A percentile compares a stretch with the other conserved stretches of the same genome.
Conservation (phyloP, 2,888 invertebrate genomes). For the Tetragnatha montana region DNA sequence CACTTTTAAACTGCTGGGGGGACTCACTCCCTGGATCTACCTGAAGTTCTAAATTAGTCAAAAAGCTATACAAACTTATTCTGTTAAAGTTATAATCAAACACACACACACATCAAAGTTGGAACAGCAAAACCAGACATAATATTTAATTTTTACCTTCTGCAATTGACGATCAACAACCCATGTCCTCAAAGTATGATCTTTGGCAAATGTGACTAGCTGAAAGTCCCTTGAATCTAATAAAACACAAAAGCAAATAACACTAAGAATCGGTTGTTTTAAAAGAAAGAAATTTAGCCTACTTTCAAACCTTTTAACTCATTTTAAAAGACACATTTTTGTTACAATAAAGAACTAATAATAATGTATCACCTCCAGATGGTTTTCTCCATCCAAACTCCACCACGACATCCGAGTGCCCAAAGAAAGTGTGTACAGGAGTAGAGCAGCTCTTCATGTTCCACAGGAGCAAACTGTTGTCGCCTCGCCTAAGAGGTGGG, state of each 20-base stretch:
- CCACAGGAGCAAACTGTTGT: slow-evolving; percentile 88
- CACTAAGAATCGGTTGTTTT: background rate
- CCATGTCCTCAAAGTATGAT: slow-evolving; percentile 94
- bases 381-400: slow-evolving; percentile 94
- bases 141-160: slow-evolving; percentile 78
- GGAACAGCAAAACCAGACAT: too few species aligned
- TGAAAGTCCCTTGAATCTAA: slow-evolving; percentile 81
- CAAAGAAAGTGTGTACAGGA: slow-evolving; percentile 93
- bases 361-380: slow-evolving; percentile 73
- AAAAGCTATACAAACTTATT: too few species aligned
- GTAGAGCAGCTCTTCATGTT: slow-evolving; percentile 79
- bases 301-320: background rate
- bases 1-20: too few species aligned
- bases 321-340: background rate
- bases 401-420: slow-evolving; percentile 93
- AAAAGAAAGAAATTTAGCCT: background rate
- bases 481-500: slow-evolving; percentile 91
- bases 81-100: too few species aligned
- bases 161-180: slow-evolving; percentile 89
- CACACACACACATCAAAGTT: too few species aligned
- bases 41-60: too few species aligned
- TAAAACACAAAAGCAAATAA: background rate
- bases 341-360: background rate
- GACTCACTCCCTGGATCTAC: too few species aligned
- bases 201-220: slow-evolving; percentile 95